Conservation (phyloP, 2,888 invertebrate species). For the Tenthredo mesomela region DNA sequence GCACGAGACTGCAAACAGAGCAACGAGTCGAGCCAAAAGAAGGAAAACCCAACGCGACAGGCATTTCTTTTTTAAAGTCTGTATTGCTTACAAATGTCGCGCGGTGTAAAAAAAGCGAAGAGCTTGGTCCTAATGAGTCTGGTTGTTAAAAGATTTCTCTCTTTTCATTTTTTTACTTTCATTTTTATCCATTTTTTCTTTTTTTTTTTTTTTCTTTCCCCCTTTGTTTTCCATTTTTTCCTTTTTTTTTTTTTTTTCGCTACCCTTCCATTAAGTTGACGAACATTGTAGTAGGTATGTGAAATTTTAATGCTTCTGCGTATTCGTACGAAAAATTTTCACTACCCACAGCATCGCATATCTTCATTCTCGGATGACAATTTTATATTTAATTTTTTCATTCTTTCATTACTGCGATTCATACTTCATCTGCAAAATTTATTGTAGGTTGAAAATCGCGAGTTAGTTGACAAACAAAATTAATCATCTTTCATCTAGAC, state of each 20-base stretch:
- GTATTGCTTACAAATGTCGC: constrained; percentile 78
- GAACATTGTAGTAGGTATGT: constrained; percentile 65
- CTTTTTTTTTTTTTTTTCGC: constrained; percentile 49
- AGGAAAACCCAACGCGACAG: constrained; percentile 65
- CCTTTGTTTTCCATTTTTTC: constrained; percentile 48
- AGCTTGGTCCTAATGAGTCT: constrained; percentile 76
- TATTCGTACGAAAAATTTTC: constrained; percentile 60
- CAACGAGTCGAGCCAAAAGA: constrained; percentile 60
- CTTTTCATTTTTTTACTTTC: constrained; percentile 55
- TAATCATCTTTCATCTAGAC: neutral
- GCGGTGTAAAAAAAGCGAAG: constrained; percentile 73
- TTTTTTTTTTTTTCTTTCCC: constrained; percentile 26
- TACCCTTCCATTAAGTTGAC: constrained; percentile 64
- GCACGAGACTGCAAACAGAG: constrained; percentile 58
- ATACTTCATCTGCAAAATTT: neutral
- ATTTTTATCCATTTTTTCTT: neutral
- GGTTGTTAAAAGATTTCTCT: constrained; percentile 75
- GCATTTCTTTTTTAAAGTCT: constrained; percentile 72
- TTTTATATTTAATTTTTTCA: neutral
- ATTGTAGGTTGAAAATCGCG: neutral
- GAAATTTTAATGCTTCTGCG: constrained; percentile 69
- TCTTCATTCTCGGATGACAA: neutral
- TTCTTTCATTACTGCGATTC: neutral
- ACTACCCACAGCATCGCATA: neutral
- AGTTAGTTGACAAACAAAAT: neutral